Base-by-base conservation (phyloP, 2,888 invertebrate species). In the Cheilosia vernalis region DNA sequence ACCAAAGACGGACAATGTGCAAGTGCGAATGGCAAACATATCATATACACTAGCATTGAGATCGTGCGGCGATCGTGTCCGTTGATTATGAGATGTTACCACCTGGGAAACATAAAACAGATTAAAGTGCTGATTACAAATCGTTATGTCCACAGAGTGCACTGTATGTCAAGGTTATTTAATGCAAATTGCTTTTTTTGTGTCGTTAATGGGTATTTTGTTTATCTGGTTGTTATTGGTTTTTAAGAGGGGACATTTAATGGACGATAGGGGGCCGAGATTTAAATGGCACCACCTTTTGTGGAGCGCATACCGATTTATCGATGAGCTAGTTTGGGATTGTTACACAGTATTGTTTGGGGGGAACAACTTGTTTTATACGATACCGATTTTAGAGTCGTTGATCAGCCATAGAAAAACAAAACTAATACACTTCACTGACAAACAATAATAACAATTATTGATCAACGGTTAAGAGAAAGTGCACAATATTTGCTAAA, bases 81-180 rank as follows among this genome's bases (percentile, higher is more conserved):
- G 55, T 55, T 51, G 49, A 76, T 66, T 79, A 64, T 76, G 67
- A 67, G 80, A 67, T 69, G 70, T 78, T 69, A 15, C 80, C 66
- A 61, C 40, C 51, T 51, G 53, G 24, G 64, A 51, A 58, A 58
- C 42, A 58, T 66, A 55, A 78, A 78, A 66, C 53, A 74, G 80
- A 80, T 80, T 60, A 79, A 51, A 80, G 64, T 64, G 79, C 63
- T 24, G 76, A 69, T 70, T 77, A 80, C 60, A 66, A 67, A 55
- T 67, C 53, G 55, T 30, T 55, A n/a, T 61, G 33, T 73, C 30
- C 37, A 37, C 37, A 37, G 37, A 13, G 13, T 37, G 63, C 53
- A 53, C 30, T 51, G 53, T 70, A 69, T 81, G 76, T 81, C 81
- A 81, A 81, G 81, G 81, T 77, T 70, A 37, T 67, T 74, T 40